Evolutionary conservation across 2,113 vertebrate species (phyloP).

Genomic region (Sorex araneus): DNA sequence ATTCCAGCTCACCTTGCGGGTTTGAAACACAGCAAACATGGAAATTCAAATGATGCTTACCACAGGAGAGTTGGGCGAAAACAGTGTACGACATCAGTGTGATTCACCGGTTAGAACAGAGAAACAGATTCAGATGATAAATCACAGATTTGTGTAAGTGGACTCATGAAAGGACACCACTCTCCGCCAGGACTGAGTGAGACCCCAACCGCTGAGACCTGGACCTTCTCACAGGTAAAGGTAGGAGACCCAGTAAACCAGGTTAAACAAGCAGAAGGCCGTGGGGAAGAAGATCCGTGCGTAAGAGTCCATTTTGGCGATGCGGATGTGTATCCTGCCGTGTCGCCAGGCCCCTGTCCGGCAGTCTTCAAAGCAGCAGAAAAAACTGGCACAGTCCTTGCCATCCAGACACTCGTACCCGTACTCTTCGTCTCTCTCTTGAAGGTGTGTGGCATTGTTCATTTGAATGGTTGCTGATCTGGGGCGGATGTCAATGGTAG

Average conservation of each 20-base stretch:
- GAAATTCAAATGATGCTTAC: slow-evolving; percentile 80
- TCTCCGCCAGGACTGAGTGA: slow-evolving; percentile 86
- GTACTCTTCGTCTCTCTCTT: slow-evolving; percentile 98
- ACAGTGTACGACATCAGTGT: slow-evolving; percentile 65
- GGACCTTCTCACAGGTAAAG: slow-evolving; percentile 94
- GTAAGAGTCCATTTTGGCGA: slow-evolving; percentile 99
- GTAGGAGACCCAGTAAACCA: slow-evolving; percentile 99
- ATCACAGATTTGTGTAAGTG: slow-evolving; percentile 80
- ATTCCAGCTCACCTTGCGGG: slow-evolving; percentile 78
- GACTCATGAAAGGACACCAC: slow-evolving; percentile 79
- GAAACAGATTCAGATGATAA: slow-evolving; percentile 84
- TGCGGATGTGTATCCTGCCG: slow-evolving; percentile 97
- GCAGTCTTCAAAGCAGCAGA: slow-evolving; percentile 99
- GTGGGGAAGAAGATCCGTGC: slow-evolving; percentile 99
- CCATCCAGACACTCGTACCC: slow-evolving; percentile 99
- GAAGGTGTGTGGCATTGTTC: slow-evolving; percentile 99
- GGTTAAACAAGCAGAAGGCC: slow-evolving; percentile 98
- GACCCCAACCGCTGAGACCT: slow-evolving; percentile 80
- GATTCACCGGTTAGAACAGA: slow-evolving; percentile 84
- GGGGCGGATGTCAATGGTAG: slow-evolving; percentile 98
- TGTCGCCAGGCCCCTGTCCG: slow-evolving; percentile 98
- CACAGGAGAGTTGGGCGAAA: slow-evolving; percentile 76
- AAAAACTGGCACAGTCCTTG: slow-evolving; percentile 99
- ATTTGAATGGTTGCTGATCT: slow-evolving; percentile 99
- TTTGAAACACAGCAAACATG: slow-evolving; percentile 77